Evolutionary conservation across 2,888 invertebrate species (phyloP), one percentile per base, ranked within the genome.

Genomic region (Agelastica alni): DNA sequence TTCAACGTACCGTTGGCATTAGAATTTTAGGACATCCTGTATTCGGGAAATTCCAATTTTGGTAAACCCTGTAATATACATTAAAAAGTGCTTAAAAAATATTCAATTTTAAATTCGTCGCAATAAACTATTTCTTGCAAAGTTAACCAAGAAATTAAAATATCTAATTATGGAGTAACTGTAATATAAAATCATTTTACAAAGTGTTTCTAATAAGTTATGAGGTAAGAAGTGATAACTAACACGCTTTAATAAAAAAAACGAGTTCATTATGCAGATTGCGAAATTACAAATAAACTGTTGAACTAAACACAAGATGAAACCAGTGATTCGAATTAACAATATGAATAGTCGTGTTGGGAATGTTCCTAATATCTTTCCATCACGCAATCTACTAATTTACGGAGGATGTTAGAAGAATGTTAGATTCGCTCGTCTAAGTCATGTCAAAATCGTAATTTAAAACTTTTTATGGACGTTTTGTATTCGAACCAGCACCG

Each of bases 351-450:
- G 37, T 47, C 37, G 47, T 28, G 26, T 37, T 26, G 12, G 16
- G 13, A 37, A 47, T 18, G 44, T 63, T 57, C 58, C 61, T 59
- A 63, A 63, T 61, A 61, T 52, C 55, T 39, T 41, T 45, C 37
- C 47, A 58, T 47, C 63, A 63, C 61, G 61, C 63, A 52, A 63
- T 59, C 56, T 60, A 60, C 58, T 58, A 58, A 63, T 61, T 53
- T 51, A 54, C 17, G 17, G 36, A 36, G 52, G 45, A 52, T 36
- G 36, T 18, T 36, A 36, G 36, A 36, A 36, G 36, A 30, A 30
- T 30, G 30, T 30, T 30, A 30, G 30, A 30, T 10, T 12, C 17
- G 36, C 36, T 36, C 17, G 36, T 36, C 36, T 36, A n/a, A 16
- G 36, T 17, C 17, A 36, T 17, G 36, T 36, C 36, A 36, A 36